Evolutionary conservation across 2,113 vertebrate genomes (phyloP).

Genomic region (Centrocercus urophasianus): DNA sequence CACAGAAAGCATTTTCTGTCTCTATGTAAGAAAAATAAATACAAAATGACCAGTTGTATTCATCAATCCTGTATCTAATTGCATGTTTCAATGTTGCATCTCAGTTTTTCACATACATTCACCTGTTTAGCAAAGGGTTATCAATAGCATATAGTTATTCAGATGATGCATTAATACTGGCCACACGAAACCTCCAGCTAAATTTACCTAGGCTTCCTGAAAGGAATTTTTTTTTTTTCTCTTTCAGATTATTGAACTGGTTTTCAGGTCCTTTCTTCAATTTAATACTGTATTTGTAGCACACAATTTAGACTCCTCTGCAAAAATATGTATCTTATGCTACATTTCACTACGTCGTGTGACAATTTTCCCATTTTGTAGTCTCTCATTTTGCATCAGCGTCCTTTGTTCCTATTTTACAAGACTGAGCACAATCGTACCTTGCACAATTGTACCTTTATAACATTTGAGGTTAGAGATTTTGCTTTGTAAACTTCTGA

Average conservation of each 20-base stretch:
- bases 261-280: neutral
- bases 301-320: neutral
- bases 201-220: neutral
- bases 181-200: neutral
- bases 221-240: neutral
- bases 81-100: neutral
- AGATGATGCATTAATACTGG: neutral
- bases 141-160: neutral
- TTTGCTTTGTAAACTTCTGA: neutral
- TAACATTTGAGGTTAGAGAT: neutral
- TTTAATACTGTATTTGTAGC: neutral
- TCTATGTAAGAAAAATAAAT: neutral
- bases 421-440: neutral
- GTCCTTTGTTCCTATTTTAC: neutral
- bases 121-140: neutral
- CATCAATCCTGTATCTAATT: neutral
- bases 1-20: neutral
- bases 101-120: neutral
- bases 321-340: neutral
- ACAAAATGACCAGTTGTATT: neutral
- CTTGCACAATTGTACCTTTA: accelerated
- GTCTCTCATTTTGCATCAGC: neutral
- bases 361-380: neutral
- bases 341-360: neutral
- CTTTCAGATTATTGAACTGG: neutral